These are phyloP conservation scores for Drosophila meridionalis DNA, from an alignment of 2,888 invertebrate species.

Conservation along the genomic window DNA sequence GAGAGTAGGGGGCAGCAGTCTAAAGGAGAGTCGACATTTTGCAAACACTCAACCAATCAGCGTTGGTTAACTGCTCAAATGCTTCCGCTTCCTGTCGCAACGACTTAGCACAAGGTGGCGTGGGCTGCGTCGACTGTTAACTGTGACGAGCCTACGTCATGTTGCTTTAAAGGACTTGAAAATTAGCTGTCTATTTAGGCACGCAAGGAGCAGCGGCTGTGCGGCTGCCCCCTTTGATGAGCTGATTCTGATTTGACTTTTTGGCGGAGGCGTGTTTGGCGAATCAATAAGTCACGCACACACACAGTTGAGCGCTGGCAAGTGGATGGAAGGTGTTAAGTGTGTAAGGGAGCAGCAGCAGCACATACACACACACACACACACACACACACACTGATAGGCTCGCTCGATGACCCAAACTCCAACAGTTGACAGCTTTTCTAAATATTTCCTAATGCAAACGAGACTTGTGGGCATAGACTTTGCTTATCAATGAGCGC, in stretches of 20 bases:
- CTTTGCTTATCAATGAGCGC: slow-evolving; percentile 70
- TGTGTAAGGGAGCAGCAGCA: slow-evolving; percentile 8
- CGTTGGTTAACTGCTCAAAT: slow-evolving; percentile 78
- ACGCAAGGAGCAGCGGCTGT: slow-evolving; percentile 48
- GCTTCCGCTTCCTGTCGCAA: slow-evolving; percentile 74
- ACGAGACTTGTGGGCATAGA: slow-evolving; percentile 55
- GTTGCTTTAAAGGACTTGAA: slow-evolving; percentile 70
- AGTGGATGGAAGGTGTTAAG: slow-evolving; percentile 39
- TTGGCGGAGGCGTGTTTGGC: slow-evolving; percentile 53
- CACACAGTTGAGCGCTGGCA: slow-evolving; percentile 11
- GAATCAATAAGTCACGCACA: slow-evolving; percentile 73
- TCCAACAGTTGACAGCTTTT: slow-evolving; percentile 56
- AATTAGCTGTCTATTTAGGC: slow-evolving; percentile 80
- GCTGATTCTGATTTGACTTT: slow-evolving; percentile 59
- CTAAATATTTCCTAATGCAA: slow-evolving; percentile 73
- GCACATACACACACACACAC: background rate
- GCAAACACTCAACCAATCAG: slow-evolving; percentile 78
- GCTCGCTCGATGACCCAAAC: slow-evolving; percentile 10
- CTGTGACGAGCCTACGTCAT: slow-evolving; percentile 67
- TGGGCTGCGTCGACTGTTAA: slow-evolving; percentile 4
- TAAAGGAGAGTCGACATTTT: slow-evolving; percentile 50
- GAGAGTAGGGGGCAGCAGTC: background rate
- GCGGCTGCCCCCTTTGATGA: slow-evolving; percentile 38
- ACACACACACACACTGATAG: background rate
- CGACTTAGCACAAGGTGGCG: slow-evolving; percentile 45